These are phyloP conservation scores for Orius insidiosus DNA, from an alignment of 1,140 invertebrate species.

Conservation along the genomic window DNA sequence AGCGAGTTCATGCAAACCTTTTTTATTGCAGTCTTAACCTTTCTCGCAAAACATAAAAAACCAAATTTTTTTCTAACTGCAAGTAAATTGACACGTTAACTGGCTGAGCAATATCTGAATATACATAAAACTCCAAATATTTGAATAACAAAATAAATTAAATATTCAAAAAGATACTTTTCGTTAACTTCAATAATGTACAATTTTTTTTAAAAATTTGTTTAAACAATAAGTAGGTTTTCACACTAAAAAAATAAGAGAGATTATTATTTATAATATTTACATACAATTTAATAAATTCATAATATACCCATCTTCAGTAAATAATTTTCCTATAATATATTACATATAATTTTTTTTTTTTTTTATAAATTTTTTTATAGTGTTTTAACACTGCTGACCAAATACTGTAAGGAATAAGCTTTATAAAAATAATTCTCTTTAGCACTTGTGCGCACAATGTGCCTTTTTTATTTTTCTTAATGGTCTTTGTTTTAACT, in stretches of 20 bases:
- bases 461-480: background rate
- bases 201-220: constrained; percentile 9
- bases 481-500: no score
- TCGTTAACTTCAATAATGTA: constrained; percentile 10
- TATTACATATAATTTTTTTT: constrained; percentile 14
- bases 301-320: constrained; percentile 8
- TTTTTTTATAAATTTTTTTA: constrained; percentile 11
- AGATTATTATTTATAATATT: constrained; percentile 11
- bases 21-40: constrained; percentile 1
- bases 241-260: constrained; percentile 14
- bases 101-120: constrained; percentile 16
- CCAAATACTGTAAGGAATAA: constrained; percentile 15
- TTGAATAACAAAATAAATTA: constrained; percentile 15
- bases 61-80: constrained; percentile 8
- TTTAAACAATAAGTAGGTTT: constrained; percentile 7
- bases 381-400: constrained; percentile 16
- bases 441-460: constrained; percentile 10
- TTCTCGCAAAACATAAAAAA: background rate
- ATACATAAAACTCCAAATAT: constrained; percentile 9
- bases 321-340: constrained; percentile 13
- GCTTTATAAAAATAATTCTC: constrained; percentile 17
- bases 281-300: constrained; percentile 15
- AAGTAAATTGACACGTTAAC: constrained; percentile 17
- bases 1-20: background rate
- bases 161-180: constrained; percentile 12